These are phyloP conservation scores for Larimichthys crocea DNA, from an alignment of 2,113 vertebrate species.

Conservation along the genomic window DNA sequence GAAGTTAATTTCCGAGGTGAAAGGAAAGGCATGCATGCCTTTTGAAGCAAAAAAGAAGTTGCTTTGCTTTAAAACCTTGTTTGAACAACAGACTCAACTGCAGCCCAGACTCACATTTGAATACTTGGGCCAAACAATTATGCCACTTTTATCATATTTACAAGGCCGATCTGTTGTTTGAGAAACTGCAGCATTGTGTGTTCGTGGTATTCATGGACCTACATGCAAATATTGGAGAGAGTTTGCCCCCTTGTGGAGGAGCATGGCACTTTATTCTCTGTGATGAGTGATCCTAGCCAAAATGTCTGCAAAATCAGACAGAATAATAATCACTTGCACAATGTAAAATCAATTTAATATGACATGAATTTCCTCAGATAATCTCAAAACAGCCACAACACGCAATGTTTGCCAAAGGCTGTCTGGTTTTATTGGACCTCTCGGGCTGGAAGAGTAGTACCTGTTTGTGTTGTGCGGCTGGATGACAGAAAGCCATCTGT, in stretches of 20 bases:
- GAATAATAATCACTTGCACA: conserved; percentile 21
- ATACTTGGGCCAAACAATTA: conserved; percentile 32
- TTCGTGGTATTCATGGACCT: background rate
- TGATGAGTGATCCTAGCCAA: background rate
- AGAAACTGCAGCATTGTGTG: conserved; percentile 10
- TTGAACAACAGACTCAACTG: conserved; percentile 37
- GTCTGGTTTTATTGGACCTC: conserved; percentile 28
- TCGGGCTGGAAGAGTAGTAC: conserved; percentile 11
- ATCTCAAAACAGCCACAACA: conserved; percentile 20
- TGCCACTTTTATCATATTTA: conserved; percentile 20
- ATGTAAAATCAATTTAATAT: conserved; percentile 26
- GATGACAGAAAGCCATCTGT: conserved; percentile 50
- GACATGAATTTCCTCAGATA: conserved; percentile 26
- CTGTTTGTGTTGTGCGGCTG: conserved; percentile 33
- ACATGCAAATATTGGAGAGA: conserved; percentile 57
- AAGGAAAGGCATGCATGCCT: conserved; percentile 51
- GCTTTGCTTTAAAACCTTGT: conserved; percentile 33
- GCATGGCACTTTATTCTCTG: background rate
- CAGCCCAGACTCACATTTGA: conserved; percentile 11
- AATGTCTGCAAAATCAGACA: conserved; percentile 26
- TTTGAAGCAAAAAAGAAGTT: conserved; percentile 22
- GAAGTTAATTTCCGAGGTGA: conserved; percentile 70
- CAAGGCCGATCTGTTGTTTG: conserved; percentile 19
- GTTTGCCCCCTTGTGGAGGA: conserved; percentile 82
- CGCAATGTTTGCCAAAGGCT: conserved; percentile 21